Base-by-base conservation (phyloP, 2,797 vertebrate species). In the Rhinogobio ventralis region DNA sequence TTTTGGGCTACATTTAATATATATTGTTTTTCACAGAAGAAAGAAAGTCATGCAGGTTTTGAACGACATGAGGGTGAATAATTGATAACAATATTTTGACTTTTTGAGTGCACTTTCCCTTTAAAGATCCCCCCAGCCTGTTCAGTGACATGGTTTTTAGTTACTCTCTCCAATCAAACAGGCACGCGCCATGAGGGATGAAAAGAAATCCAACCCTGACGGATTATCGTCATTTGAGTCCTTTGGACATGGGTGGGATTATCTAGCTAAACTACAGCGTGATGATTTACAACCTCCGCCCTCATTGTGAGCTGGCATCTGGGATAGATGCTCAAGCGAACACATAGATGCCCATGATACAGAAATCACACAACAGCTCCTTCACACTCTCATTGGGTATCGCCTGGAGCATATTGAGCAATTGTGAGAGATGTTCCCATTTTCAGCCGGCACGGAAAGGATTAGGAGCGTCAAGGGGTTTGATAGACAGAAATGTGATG, bases 401-500 rank as follows among this genome's bases (percentile, higher is more conserved):
- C 30, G 75, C 83, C 42, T 11, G 6, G 23, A 85, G 83, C 28
- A 0, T 51, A 45, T 28, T 36, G 66, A 78, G 67, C 42, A 19
- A 79, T 72, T 79, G 67, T 85, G 55, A 72, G 39, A 71, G 68
- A 72, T 79, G 66, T 79, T 79, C 76, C 83, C 53, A 64, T 79
- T 64, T 84, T 49, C 10, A 60, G 30, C 39, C 62, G n/a, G 51
- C n/a, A 79, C 8, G 5, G 68, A 55, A 68, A 66, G 74, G 69
- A 84, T 85, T 82, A 85, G 69, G 45, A 39, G 30, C 17, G 30
- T 74, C 55, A 46, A 39, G 45, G 66, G 30, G 42, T 79, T 55
- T 69, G 45, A 73, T 79, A 79, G 82, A 86, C 77, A 72, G 36
- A 82, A 83, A 81, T 69, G 78, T 67, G 83, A 78, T 85, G 75